Evolutionary conservation across 2,888 invertebrate genomes (phyloP), one percentile per base, ranked within the genome.

Genomic region (Andrena marginata): DNA sequence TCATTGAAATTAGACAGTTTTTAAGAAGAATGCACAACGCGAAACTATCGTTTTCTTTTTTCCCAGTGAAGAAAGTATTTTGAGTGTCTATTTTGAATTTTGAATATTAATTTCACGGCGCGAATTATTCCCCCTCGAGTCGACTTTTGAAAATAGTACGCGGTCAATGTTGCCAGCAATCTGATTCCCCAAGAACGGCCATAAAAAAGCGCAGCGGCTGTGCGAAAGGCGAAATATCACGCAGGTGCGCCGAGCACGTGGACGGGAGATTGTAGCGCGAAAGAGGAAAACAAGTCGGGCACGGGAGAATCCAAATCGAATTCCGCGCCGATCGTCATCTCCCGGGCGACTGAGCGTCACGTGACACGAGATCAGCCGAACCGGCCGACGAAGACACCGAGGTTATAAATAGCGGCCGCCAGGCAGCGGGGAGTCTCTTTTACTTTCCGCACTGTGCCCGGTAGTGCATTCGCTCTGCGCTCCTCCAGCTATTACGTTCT

Each of bases 371-470:
- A 31, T 20, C 35, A 67, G 49, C 82, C 87, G 87, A 86, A 51
- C 78, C 75, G 82, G 65, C 74, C 95, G 94, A 70, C 85, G 84
- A 84, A 68, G 79, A 75, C 67, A 85, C 95, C 95, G 95, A 95
- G 95, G 95, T 95, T 96, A 96, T 96, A 97, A 96, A 96, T 96
- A 96, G 94, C 94, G 94, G 95, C 94, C 95, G 94, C 94, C 94
- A 83, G 93, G 92, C 93, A 93, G 94, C 94, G 94, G 94, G 93
- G 94, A 95, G 95, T 95, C 96, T 96, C 96, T 96, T 96, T 96
- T 96, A 89, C 90, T 90, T 91, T 82, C 96, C 96, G 96, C 95
- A 95, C 93, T 79, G 85, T 82, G 63, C 62, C 42, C 42, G 60
- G 59, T 69, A 74, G 87, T 87, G 85, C 86, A 86, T 85, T 90